phyloP scores from a whole-genome alignment of 2,797 vertebrate species.

The Anguilla pacifica region DNA sequence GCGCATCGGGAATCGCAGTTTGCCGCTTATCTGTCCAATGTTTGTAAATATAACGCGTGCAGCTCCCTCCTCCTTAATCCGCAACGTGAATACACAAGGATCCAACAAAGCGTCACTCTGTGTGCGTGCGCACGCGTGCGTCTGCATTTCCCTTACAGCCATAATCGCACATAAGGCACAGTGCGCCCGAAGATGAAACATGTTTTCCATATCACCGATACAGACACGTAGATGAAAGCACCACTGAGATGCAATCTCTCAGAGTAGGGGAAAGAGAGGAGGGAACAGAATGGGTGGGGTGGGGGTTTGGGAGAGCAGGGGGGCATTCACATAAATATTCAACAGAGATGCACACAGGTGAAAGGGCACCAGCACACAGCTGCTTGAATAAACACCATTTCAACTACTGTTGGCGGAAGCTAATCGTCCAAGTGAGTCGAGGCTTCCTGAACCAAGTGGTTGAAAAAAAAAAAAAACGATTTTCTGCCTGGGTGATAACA shows the following conservation, averaged over 20 bases:
- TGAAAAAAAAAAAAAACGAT: slow-evolving; percentile 56
- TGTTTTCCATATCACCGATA: slow-evolving; percentile 54
- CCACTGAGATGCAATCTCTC: slow-evolving; percentile 49
- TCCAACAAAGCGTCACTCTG: slow-evolving; percentile 16
- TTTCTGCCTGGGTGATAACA: slow-evolving; percentile 62
- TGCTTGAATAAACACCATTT: slow-evolving; percentile 77
- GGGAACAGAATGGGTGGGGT: slow-evolving; percentile 30
- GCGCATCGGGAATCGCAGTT: slow-evolving; percentile 45
- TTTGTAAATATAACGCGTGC: not conserved
- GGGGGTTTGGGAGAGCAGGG: slow-evolving; percentile 37
- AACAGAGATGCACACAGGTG: slow-evolving; percentile 64
- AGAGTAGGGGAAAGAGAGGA: slow-evolving; percentile 15
- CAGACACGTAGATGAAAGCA: slow-evolving; percentile 43
- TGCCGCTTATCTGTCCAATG: not conserved
- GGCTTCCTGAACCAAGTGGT: slow-evolving; percentile 41
- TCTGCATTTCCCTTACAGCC: slow-evolving; percentile 40
- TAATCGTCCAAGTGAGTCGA: slow-evolving; percentile 71
- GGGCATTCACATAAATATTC: slow-evolving; percentile 68
- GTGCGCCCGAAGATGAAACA: slow-evolving; percentile 58
- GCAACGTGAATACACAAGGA: slow-evolving; percentile 41
- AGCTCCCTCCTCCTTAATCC: slow-evolving; percentile 25
- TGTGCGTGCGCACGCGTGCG: not conserved
- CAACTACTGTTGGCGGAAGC: slow-evolving; percentile 59
- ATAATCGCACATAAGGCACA: slow-evolving; percentile 66
- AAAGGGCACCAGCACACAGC: slow-evolving; percentile 68